These are phyloP conservation scores for Melanostoma scalare DNA, from an alignment of 2,888 invertebrate species.

Conservation along the genomic window DNA sequence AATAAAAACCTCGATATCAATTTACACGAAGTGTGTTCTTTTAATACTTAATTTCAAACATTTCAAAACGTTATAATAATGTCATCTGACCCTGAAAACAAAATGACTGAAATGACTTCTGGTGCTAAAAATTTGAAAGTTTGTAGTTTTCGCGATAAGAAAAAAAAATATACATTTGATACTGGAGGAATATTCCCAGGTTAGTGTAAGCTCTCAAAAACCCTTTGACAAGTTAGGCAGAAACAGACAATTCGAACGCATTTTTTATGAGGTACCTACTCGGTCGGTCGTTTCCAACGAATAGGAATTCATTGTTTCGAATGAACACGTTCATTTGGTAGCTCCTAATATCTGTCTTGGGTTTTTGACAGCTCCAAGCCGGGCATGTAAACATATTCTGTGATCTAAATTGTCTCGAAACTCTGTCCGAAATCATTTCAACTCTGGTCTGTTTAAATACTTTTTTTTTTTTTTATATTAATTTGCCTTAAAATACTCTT, in stretches of 20 bases:
- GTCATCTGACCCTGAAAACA: too few relatives aligned
- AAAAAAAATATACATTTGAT: background rate
- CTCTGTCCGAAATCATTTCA: constrained; percentile 63
- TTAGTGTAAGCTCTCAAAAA: constrained; percentile 65
- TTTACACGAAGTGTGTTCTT: too few relatives aligned
- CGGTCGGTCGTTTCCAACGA: background rate
- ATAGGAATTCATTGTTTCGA: background rate
- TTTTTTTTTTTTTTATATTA: constrained; percentile 12
- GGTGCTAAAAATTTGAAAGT: background rate
- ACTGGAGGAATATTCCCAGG: constrained; percentile 10
- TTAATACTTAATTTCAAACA: too few relatives aligned
- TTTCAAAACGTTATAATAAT: too few relatives aligned
- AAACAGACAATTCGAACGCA: constrained; percentile 35
- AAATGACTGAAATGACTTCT: background rate
- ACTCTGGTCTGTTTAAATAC: constrained; percentile 41
- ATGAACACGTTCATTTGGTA: constrained; percentile 24
- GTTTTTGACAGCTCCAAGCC: constrained; percentile 60
- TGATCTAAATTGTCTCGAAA: constrained; percentile 68
- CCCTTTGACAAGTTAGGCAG: constrained; percentile 50
- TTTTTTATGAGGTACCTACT: background rate
- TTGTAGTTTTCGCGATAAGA: background rate
- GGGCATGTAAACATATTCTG: constrained; percentile 71
- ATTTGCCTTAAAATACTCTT: constrained; percentile 25
- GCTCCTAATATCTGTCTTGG: constrained; percentile 40
- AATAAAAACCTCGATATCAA: too few relatives aligned